Evolutionary conservation across 1,140 invertebrate genomes (phyloP), one percentile per base, ranked within the genome.

Genomic region (Laupala kohalensis): DNA sequence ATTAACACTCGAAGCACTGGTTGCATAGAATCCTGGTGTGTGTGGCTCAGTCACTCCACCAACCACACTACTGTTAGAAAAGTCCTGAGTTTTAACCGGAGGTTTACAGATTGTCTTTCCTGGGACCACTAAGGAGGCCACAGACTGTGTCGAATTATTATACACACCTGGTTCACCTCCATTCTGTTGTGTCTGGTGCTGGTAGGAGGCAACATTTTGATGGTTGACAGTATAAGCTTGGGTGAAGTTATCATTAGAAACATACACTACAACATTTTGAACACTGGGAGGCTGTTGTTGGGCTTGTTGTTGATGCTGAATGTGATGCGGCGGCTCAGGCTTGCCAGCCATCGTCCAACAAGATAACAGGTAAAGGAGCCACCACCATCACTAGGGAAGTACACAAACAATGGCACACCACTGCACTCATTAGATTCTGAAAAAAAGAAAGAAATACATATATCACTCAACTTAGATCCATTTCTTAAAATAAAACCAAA

Each of bases 221-320:
- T 80, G 77, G 69, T 77, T 77, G 24, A 81, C 78, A 63, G 69
- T 37, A 69, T 74, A 74, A 24, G 73, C 67, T 37, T 73, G 80
- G 78, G 62, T 79, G 74, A 81, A 80, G 76, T 81, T 80, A 73
- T 81, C 81, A 75, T 80, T 80, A 6, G 81, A 82, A 65, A 82
- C 80, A 74, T 81, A 82, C 37, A 82, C 81, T 78, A 82, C 78
- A 72, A 82, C 81, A 80, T 82, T 82, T 73, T 81, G 80, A 53
- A 82, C 77, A 74, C 77, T 78, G 23, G 77, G 78, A 53, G 69
- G 73, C 70, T 72, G 71, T 25, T 70, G 69, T 12, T 70, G 69
- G 19, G 67, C 78, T 75, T 79, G 80, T 25, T 70, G 69, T 9
- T 70, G 69, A 30, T 72, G 79, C 75, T 79, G 80, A 77, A 79